These are phyloP conservation scores for Antidorcas marsupialis DNA, from an alignment of 2,113 vertebrate genomes.

Conservation along the genomic window DNA sequence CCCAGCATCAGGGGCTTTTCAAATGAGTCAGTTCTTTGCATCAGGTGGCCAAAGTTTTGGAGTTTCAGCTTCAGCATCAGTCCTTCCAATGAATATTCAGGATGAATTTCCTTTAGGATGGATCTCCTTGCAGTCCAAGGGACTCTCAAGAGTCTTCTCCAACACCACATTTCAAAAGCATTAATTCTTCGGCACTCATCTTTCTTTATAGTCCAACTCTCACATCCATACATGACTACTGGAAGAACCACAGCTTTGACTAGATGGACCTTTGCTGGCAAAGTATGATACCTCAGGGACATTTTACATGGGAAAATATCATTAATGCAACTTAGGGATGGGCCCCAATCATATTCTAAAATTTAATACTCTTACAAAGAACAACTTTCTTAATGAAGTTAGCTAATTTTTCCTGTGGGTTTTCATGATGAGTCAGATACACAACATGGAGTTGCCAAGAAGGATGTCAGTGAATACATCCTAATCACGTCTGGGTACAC, in stretches of 20 bases:
- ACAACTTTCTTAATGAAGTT: slow-evolving; percentile 20
- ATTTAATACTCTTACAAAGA: slow-evolving; percentile 10
- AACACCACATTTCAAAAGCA: not conserved
- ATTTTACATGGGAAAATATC: not conserved
- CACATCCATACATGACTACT: not conserved
- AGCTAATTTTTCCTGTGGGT: not conserved
- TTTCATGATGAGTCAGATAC: slow-evolving; percentile 5
- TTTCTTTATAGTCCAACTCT: not conserved
- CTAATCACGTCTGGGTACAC: slow-evolving; percentile 30
- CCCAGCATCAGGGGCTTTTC: not conserved
- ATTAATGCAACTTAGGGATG: not conserved
- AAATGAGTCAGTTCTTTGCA: not conserved
- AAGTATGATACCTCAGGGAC: not conserved
- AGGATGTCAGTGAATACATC: not conserved
- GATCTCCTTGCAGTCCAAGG: not conserved
- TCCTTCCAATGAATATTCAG: not conserved
- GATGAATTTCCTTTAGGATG: not conserved
- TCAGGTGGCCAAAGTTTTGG: not conserved
- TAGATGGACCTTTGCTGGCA: not conserved
- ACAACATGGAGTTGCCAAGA: slow-evolving; percentile 25
- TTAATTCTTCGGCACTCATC: not conserved
- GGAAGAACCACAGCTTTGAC: not conserved
- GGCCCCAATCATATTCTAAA: not conserved
- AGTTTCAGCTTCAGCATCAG: not conserved
- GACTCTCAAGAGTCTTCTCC: not conserved